Evolutionary conservation across 1,140 invertebrate species (phyloP).

Genomic region (Heliconius eleuchia): DNA sequence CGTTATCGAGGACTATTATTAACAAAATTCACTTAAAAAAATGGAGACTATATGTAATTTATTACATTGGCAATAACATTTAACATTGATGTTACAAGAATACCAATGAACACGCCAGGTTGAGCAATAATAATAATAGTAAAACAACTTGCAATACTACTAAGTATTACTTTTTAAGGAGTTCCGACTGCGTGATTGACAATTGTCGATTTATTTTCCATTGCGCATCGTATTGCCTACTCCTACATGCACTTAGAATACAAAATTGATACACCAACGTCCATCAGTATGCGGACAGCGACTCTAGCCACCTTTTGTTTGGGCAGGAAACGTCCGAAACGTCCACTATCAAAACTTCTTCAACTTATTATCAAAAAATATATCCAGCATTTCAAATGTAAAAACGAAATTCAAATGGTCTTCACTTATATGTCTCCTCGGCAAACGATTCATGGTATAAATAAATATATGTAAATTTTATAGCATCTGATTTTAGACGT

Average conservation of each 20-base stretch:
- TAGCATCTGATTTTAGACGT: conserved; percentile 73
- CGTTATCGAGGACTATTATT: not conserved
- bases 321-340: conserved; percentile 72
- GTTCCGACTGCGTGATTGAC: conserved; percentile 67
- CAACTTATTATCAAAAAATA: conserved; percentile 57
- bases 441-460: conserved; percentile 71
- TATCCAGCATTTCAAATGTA: conserved; percentile 50
- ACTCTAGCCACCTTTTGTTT: conserved; percentile 72
- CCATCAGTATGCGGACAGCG: conserved; percentile 69
- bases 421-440: conserved; percentile 52
- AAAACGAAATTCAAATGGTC: conserved; percentile 61
- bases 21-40: not conserved
- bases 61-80: not conserved
- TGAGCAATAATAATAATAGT: conserved; percentile 10
- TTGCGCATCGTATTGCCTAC: conserved; percentile 56
- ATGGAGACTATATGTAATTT: not conserved
- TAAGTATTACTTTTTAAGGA: conserved; percentile 58
- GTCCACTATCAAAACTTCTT: conserved; percentile 62
- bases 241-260: conserved; percentile 56
- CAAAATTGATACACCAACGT: conserved; percentile 46
- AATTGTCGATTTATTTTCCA: conserved; percentile 71
- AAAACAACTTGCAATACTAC: conserved; percentile 29
- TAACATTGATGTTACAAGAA: not conserved
- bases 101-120: not conserved
- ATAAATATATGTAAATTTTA: conserved; percentile 76